Base-by-base conservation (phyloP, 2,888 invertebrate species). In the Leptogaster cylindrica region DNA sequence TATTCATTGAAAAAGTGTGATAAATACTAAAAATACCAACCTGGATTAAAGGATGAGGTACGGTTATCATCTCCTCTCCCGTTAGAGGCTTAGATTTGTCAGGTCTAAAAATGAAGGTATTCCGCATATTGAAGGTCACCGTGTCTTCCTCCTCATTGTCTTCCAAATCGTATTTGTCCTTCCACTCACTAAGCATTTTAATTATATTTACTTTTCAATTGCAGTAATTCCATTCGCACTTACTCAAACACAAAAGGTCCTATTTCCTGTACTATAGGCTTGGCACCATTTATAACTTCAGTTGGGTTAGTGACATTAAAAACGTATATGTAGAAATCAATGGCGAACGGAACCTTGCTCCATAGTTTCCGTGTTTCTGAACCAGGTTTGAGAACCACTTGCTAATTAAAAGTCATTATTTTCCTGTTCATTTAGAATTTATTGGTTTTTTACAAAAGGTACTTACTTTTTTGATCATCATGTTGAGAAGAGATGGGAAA, bases 241-340 rank as follows among this genome's bases (percentile, higher is more conserved):
- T 81, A 93, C 93, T 90, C 88, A 78, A 90, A 93, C 74, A 88
- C 87, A 77, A 86, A 93, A 0, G 93, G 93, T 48, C 94, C 94
- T 1, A 92, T 77, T 84, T 94, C 89, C 73, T 88, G 83, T 0
- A 93, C 77, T 16, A 85, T 85, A 0, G 93, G 92, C 28, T 85
- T 84, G 0, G 67, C 87, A 0, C 93, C 93, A 14, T 84, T 84
- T 70, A 86, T 84, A 0, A 92, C 84, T 36, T 89, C 90, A 0
- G 84, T 84, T 0, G 88, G 84, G 79, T 94, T 94, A 3, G 91
- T 91, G 23, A 92, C 86, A 77, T 93, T 92, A 77, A 91, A 93
- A 0, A 93, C 75, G 75, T 89, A 90, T 8, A 93, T 81, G 73
- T 88, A 89, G 76, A 91, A 91, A 71, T 87, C 87, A 18, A 93